These are phyloP conservation scores for Hemichromis elongatus DNA, from an alignment of 2,113 vertebrate species.

Conservation along the genomic window DNA sequence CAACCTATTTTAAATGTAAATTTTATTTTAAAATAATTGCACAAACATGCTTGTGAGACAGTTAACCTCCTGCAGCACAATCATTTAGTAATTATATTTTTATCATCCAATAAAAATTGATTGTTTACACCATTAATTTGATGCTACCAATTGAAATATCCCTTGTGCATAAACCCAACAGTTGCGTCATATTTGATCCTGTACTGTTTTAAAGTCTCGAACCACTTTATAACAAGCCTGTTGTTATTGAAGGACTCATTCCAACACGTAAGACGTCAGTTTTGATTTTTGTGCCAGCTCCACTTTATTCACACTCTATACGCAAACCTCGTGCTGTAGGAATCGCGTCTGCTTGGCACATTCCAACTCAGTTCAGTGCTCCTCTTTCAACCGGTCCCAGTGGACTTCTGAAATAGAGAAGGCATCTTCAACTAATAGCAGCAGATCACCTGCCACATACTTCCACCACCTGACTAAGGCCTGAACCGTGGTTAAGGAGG, in stretches of 20 bases:
- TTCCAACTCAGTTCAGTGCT: neutral
- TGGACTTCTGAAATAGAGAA: neutral
- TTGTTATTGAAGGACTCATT: neutral
- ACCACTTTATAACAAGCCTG: neutral
- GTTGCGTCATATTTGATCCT: neutral
- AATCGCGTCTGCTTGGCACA: neutral
- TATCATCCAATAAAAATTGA: neutral
- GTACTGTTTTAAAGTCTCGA: neutral
- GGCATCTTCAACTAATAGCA: neutral
- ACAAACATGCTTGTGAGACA: neutral
- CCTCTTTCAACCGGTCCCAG: neutral
- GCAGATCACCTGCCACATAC: neutral
- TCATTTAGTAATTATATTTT: neutral
- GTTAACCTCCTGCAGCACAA: neutral
- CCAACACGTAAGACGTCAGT: fast-evolving
- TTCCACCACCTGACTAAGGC: neutral
- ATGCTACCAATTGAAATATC: neutral
- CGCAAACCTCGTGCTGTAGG: neutral
- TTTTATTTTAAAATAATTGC: neutral
- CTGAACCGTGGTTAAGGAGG: no score
- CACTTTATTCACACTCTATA: no score
- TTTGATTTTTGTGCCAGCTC: neutral
- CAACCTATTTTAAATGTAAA: neutral
- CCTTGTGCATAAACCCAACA: neutral
- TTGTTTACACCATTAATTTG: neutral